Conservation (phyloP, 2,113 vertebrate genomes). For the Erinaceus europaeus region DNA sequence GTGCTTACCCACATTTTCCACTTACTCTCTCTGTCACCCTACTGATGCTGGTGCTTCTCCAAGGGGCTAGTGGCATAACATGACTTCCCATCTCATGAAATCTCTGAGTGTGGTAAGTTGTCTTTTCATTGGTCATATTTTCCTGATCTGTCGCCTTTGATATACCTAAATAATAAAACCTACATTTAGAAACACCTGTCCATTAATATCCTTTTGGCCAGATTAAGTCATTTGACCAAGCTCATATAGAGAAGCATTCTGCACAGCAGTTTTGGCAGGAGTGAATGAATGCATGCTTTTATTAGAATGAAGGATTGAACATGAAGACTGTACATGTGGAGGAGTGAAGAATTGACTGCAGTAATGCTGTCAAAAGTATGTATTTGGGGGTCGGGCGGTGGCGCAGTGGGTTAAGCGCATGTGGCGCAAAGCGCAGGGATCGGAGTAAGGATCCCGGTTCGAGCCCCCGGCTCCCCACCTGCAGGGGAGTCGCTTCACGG, state of each 20-base stretch:
- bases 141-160: neutral
- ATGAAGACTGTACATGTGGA: no score
- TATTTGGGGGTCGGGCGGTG: no score
- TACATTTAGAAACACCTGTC: neutral
- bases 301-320: neutral
- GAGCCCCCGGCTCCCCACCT: no score
- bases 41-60: neutral
- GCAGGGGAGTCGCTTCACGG: no score
- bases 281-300: neutral
- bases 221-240: neutral
- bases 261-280: neutral
- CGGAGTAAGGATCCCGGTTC: no score
- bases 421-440: no score
- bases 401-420: no score
- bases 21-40: neutral
- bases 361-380: no score
- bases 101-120: neutral
- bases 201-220: neutral
- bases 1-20: neutral
- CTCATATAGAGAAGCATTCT: neutral
- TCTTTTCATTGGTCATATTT: neutral
- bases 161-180: neutral
- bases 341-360: no score
- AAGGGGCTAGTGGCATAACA: neutral
- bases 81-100: neutral